These are phyloP conservation scores for Percina caprodes DNA, from an alignment of 2,113 vertebrate genomes.

Conservation along the genomic window DNA sequence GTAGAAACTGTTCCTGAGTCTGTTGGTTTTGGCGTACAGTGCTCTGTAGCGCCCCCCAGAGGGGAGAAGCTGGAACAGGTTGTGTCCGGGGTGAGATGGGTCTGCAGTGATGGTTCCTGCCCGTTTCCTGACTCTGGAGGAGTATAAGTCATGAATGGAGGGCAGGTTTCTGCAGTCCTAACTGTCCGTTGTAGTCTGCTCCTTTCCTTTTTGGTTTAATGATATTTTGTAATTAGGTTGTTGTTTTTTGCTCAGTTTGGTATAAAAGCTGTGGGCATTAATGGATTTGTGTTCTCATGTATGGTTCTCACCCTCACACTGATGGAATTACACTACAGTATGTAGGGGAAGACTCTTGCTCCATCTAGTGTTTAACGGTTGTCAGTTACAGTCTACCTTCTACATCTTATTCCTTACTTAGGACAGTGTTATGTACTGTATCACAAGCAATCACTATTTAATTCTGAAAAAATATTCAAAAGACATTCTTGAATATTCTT, in stretches of 20 bases:
- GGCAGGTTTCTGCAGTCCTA: too few relatives aligned
- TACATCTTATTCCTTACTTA: not conserved
- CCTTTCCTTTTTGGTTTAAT: too few relatives aligned
- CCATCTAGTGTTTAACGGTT: constrained; percentile 66
- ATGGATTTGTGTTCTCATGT: not conserved
- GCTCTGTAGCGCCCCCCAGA: too few relatives aligned
- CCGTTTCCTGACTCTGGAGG: too few relatives aligned
- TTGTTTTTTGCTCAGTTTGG: not conserved
- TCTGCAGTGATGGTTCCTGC: too few relatives aligned
- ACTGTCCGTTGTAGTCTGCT: too few relatives aligned
- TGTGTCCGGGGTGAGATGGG: too few relatives aligned
- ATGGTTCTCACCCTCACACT: not conserved
- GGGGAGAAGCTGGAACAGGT: too few relatives aligned
- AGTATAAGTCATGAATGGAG: too few relatives aligned
- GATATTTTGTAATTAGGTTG: rapidly evolving
- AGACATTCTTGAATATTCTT: not conserved
- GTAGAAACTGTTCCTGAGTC: too few relatives aligned
- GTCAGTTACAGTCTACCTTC: constrained; percentile 12
- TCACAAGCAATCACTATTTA: not conserved
- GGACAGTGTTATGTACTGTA: not conserved
- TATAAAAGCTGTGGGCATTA: not conserved
- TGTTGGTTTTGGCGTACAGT: too few relatives aligned
- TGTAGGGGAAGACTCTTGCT: constrained; percentile 1
- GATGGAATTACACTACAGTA: not conserved
- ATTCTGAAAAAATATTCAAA: not conserved